These are phyloP conservation scores for Embidobia sp. DNA, from an alignment of 2,888 invertebrate genomes.

Conservation along the genomic window DNA sequence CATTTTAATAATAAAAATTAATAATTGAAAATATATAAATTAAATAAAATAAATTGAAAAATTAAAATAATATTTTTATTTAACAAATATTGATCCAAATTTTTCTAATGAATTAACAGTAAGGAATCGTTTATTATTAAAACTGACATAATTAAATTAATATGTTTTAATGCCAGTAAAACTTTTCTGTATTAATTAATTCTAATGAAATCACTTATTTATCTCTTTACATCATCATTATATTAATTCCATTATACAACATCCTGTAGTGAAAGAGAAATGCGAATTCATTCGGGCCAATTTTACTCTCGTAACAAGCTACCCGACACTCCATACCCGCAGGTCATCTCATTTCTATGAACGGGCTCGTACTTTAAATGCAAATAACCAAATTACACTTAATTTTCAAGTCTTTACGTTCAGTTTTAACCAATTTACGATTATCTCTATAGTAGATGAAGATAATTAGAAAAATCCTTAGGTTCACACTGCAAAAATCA, in stretches of 20 bases:
- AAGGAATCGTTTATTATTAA: no score
- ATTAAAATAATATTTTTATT: no score
- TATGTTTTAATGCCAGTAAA: no score
- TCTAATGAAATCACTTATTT: neutral
- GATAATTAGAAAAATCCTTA: no score
- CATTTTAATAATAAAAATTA: no score
- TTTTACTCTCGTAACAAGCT: slow-evolving; percentile 33
- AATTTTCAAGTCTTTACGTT: slow-evolving; percentile 20
- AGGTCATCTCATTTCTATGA: slow-evolving; percentile 30
- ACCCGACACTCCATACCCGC: slow-evolving; percentile 26
- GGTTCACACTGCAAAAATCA: neutral
- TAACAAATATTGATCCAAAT: no score
- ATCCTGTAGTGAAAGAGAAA: slow-evolving; percentile 23
- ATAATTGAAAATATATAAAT: no score
- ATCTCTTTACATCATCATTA: slow-evolving; percentile 4
- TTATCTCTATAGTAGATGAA: slow-evolving; percentile 8
- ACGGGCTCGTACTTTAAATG: slow-evolving; percentile 38
- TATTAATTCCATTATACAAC: slow-evolving; percentile 7
- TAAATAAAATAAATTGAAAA: no score
- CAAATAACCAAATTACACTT: slow-evolving; percentile 39
- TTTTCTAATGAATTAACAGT: no score
- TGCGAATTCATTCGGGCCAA: slow-evolving; percentile 21
- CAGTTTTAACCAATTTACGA: slow-evolving; percentile 18
- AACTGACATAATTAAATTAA: no score
- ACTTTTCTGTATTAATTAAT: no score